phyloP scores from a whole-genome alignment of 2,113 vertebrate genomes.

The Zapornia atra region DNA sequence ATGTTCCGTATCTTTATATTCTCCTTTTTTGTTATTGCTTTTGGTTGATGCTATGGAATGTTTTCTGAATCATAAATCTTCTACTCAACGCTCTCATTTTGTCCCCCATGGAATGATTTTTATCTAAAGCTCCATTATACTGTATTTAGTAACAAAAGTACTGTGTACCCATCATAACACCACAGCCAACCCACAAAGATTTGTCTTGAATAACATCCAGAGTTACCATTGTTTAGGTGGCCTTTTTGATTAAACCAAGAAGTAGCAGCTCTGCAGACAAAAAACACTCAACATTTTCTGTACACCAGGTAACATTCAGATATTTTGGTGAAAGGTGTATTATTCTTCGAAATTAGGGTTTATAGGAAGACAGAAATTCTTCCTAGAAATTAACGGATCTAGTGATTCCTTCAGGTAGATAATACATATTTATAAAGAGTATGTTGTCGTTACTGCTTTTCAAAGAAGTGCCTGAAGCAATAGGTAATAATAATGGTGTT shows the following conservation, averaged over 20 bases:
- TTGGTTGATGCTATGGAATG: neutral
- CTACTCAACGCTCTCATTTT: neutral
- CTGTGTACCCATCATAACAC: neutral
- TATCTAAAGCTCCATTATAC: neutral
- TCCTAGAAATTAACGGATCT: neutral
- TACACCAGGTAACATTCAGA: neutral
- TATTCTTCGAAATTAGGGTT: neutral
- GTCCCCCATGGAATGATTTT: neutral
- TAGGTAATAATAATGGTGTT: neutral
- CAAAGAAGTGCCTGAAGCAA: neutral
- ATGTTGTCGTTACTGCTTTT: neutral
- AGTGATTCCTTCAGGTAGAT: neutral
- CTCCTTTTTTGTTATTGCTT: neutral
- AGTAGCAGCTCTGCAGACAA: neutral
- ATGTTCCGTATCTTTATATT: neutral
- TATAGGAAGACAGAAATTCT: neutral
- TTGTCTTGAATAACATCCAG: neutral
- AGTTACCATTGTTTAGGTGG: neutral
- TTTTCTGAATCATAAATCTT: conserved; percentile 10
- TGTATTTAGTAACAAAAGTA: neutral
- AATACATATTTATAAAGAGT: neutral
- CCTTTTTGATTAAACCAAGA: neutral
- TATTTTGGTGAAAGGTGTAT: neutral
- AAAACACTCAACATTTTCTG: neutral
- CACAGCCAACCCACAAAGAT: neutral